Base-by-base conservation (phyloP, 2,888 invertebrate species). In the Lordiphosa fenestrarum region DNA sequence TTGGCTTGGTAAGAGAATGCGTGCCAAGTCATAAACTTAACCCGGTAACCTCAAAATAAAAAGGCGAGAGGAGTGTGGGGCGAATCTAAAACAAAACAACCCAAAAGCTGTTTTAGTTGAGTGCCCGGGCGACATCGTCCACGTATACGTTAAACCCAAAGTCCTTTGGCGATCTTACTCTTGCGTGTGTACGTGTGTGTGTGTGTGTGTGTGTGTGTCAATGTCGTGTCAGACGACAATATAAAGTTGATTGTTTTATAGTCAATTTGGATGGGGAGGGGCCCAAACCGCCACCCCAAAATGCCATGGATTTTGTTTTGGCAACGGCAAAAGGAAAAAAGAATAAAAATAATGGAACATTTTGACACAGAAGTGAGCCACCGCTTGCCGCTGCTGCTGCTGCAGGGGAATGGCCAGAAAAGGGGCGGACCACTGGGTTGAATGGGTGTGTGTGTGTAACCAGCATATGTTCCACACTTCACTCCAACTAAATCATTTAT, bases 141-240 rank as follows among this genome's bases (percentile, higher is more conserved):
- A 60, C 33, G 44, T 44, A 25, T 30, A 42, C 52, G 61, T 47
- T 3, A 25, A 25, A 6, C 25, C 5, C n/a, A 12, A 25, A 13
- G 25, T 41, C 25, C 42, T 44, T 33, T 33, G 6, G 13, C 33
- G 44, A 33, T 15, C 30, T 30, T 25, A 33, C 33, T 44, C 33
- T 19, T 44, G 15, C 12, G 44, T 33, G n/a, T 48, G 4, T 35
- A 15, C 15, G 21, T 48, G 7, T 47, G 41, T 30, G 37, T 38
- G 7, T 35, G 36, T 51, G 36, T 51, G 50, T 57, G 56, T 53
- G 54, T 51, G 44, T 46, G 25, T 44, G 50, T 56, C 56, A 44
- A 56, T 76, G 64, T 81, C 83, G 70, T 77, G 77, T 58, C 72
- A 75, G 73, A 77, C 73, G 80, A 72, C 76, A 78, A 78, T 77